These are phyloP conservation scores for Stegastes partitus DNA, from an alignment of 2,113 vertebrate species.

Conservation along the genomic window DNA sequence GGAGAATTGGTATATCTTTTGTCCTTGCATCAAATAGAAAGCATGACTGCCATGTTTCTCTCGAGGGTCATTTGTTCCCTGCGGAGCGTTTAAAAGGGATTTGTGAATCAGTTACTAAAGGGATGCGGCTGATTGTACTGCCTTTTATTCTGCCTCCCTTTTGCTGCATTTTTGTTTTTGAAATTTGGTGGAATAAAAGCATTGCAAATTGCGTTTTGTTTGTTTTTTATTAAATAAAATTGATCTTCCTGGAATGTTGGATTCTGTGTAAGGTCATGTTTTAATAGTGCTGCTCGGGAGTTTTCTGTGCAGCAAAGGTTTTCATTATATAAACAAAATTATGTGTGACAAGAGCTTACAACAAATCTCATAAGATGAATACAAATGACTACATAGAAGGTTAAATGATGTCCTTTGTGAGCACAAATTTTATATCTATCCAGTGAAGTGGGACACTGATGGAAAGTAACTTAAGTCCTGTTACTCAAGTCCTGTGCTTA, in stretches of 20 bases:
- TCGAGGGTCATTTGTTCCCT: background rate
- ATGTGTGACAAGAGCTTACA: too few species aligned
- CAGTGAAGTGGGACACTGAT: too few species aligned
- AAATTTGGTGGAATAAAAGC: constrained; percentile 32
- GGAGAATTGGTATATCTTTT: constrained; percentile 10
- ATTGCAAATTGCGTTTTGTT: background rate
- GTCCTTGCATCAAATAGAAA: constrained; percentile 19
- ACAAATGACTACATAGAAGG: too few species aligned
- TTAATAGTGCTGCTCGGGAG: too few species aligned
- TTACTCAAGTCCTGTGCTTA: too few species aligned
- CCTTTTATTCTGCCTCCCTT: background rate
- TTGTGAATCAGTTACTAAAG: constrained; percentile 31
- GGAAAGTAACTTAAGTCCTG: too few species aligned
- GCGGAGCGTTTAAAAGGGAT: constrained; percentile 21
- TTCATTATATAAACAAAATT: too few species aligned
- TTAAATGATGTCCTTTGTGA: too few species aligned
- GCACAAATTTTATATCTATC: too few species aligned
- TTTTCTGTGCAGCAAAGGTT: too few species aligned
- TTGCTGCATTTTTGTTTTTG: background rate
- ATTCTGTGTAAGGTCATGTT: background rate
- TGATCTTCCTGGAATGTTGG: background rate
- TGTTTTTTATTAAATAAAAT: background rate
- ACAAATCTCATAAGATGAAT: too few species aligned
- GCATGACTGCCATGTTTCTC: constrained; percentile 12
- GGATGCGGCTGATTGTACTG: constrained; percentile 23